Evolutionary conservation across 2,113 vertebrate species (phyloP).

Genomic region (Connochaetes taurinus): DNA sequence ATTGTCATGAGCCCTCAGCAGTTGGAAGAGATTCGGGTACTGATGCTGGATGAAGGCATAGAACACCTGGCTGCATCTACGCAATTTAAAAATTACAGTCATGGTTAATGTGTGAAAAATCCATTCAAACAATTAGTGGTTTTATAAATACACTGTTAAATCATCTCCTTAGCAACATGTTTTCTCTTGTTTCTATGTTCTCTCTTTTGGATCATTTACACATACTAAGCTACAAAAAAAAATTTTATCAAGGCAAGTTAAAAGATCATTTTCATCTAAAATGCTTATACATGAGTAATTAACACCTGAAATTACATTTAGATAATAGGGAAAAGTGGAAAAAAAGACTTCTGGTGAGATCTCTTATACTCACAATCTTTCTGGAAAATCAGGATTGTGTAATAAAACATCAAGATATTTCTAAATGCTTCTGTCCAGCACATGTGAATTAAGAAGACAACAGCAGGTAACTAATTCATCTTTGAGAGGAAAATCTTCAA

Average conservation of each 20-base stretch:
- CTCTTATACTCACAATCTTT: neutral
- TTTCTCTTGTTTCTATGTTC: neutral
- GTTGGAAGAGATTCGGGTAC: neutral
- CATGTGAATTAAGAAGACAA: neutral
- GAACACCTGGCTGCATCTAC: no score
- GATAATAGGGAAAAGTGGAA: neutral
- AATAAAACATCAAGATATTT: neutral
- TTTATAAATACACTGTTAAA: neutral
- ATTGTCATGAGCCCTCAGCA: neutral
- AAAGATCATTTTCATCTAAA: conserved; percentile 22
- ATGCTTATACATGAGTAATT: neutral
- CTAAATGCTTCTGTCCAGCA: neutral
- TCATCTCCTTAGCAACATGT: neutral
- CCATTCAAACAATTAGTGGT: neutral
- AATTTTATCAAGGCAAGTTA: neutral
- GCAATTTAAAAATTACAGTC: neutral
- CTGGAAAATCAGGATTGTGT: neutral
- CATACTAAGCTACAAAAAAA: neutral
- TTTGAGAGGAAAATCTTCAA: conserved; percentile 16
- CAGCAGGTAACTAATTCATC: neutral
- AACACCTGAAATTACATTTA: neutral
- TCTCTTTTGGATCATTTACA: neutral
- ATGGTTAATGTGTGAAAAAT: neutral
- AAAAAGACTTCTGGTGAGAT: neutral
- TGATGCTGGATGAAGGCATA: neutral